phyloP scores from a whole-genome alignment of 2,888 invertebrate species.

The Heliconius ethilla region DNA sequence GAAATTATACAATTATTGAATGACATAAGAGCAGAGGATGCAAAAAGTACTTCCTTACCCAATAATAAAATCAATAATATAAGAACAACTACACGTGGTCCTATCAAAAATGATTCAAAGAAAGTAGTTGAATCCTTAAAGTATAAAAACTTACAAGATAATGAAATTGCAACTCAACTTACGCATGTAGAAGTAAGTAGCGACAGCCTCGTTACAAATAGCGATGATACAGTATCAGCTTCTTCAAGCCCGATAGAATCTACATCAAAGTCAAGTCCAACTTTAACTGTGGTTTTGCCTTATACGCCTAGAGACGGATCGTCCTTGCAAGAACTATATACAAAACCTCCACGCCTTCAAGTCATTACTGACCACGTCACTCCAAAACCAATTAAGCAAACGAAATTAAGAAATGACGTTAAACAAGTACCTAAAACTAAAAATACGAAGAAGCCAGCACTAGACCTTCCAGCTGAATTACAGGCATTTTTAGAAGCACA shows the following conservation, averaged over 20 bases:
- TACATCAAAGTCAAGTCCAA: constrained; percentile 63
- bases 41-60: constrained; percentile 59
- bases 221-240: constrained; percentile 44
- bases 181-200: constrained; percentile 34
- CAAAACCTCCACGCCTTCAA: constrained; percentile 84
- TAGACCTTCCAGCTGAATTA: constrained; percentile 66
- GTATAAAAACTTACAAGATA: constrained; percentile 55
- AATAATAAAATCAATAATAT: constrained; percentile 52
- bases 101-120: constrained; percentile 43
- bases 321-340: constrained; percentile 84
- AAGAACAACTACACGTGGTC: constrained; percentile 48
- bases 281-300: constrained; percentile 86
- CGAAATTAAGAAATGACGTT: constrained; percentile 53
- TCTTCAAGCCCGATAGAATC: constrained; percentile 54
- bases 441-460: constrained; percentile 55
- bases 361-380: constrained; percentile 72
- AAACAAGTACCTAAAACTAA: constrained; percentile 56
- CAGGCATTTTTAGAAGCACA: constrained; percentile 72
- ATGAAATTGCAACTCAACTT: constrained; percentile 52
- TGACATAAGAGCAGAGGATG: constrained; percentile 83
- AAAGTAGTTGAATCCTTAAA: constrained; percentile 44
- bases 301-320: constrained; percentile 82
- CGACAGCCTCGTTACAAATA: constrained; percentile 43
- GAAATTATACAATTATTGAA: constrained; percentile 86
- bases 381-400: constrained; percentile 54